Base-by-base conservation (phyloP, 2,113 vertebrate genomes). In the Aptenodytes patagonicus region DNA sequence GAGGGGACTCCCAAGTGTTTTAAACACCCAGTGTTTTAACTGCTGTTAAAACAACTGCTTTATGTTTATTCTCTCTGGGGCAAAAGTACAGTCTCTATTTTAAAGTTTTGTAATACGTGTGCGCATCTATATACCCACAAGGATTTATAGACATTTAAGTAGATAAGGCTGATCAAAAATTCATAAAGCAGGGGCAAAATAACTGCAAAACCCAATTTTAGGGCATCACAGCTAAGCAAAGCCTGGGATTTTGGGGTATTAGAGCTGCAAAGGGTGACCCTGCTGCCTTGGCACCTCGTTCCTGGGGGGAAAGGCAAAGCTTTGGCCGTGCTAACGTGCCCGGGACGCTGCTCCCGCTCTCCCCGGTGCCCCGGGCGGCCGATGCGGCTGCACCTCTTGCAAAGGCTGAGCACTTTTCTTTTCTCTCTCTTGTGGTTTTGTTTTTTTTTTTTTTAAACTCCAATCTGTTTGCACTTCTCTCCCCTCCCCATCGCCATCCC, bases 401-500 rank as follows among this genome's bases (percentile, higher is more conserved):
- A 60, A 36, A 55, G 64, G 26, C 76, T 84, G 69, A 81, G 66
- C 58, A 69, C 70, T 96, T 92, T 80, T 46, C 31, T 40, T 85
- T 47, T 55, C 18, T 66, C n/a, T 70, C 31, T 70, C 22, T 65
- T 22, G 7, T 12, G 36, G 36, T 36, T 12, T 46, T 89, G 28
- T 28, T n/a, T 73, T 57, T 40, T 84, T 73, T 83, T 75, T 79
- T 52, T 36, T 24, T 22, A 44, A 80, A 32, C 87, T 93, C 89
- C 89, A 95, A 92, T 97, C 95, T 96, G 96, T 95, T 95, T 95
- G 95, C 93, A 87, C 92, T 95, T 95, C 72, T 90, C 54, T 73
- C 87, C 89, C 62, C 58, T 36, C n/a, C 68, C 13, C 44, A 7
- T 58, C 13, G 4, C 78, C 87, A 95, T 92, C 95, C 94, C 92